These are phyloP conservation scores for Amazona vittata DNA, from an alignment of 2,113 vertebrate species.

Conservation along the genomic window DNA sequence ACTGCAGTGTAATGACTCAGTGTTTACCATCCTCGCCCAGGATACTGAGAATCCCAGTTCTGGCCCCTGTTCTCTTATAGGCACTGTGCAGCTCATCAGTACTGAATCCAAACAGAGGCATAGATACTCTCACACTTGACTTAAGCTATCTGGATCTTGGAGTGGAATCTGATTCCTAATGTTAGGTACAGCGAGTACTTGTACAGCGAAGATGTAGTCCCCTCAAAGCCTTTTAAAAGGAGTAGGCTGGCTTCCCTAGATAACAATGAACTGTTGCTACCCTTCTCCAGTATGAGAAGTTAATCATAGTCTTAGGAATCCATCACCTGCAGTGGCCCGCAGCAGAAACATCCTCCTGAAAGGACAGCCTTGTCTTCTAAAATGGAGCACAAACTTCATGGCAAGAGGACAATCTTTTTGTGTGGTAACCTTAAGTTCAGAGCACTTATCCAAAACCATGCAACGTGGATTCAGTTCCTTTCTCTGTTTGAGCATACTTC, in stretches of 20 bases:
- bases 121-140: background rate
- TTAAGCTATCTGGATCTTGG: background rate
- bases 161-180: background rate
- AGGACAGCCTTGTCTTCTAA: background rate
- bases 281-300: background rate
- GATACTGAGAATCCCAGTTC: background rate
- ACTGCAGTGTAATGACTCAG: background rate
- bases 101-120: background rate
- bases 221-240: background rate
- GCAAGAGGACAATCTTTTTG: background rate
- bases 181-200: background rate
- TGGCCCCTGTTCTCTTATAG: background rate
- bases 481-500: background rate
- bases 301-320: background rate
- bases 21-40: accelerated
- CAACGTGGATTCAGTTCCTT: background rate
- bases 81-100: background rate
- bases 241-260: background rate
- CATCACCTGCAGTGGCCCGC: background rate
- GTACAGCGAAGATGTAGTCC: background rate
- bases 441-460: background rate
- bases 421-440: background rate
- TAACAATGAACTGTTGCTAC: background rate
- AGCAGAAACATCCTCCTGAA: background rate
- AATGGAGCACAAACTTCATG: background rate